Conservation (phyloP, 2,888 invertebrate species). For the Steinernema scapterisci region DNA sequence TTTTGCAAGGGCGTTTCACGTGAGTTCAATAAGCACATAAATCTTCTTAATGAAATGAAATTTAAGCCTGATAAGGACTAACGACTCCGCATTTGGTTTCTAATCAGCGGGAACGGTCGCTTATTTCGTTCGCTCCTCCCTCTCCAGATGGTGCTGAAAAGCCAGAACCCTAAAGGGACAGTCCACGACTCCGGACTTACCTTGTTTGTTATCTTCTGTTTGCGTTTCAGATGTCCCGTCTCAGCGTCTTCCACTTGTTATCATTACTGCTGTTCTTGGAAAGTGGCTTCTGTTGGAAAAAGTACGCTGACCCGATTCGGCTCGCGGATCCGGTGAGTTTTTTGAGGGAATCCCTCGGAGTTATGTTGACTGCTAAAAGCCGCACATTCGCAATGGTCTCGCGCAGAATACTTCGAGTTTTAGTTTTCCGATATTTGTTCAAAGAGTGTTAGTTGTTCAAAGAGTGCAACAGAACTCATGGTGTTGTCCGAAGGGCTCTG, state of each 20-base stretch:
- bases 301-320: neutral
- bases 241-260: neutral
- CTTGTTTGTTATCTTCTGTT: neutral
- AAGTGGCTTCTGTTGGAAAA: neutral
- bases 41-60: neutral
- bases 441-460: too few relatives aligned
- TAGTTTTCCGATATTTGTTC: too few relatives aligned
- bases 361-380: too few relatives aligned
- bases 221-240: conserved; percentile 1
- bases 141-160: neutral
- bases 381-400: too few relatives aligned
- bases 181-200: neutral
- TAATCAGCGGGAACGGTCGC: neutral
- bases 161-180: neutral
- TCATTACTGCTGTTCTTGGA: neutral
- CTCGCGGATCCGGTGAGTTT: neutral
- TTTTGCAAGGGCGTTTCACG: neutral
- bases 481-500: too few relatives aligned
- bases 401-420: too few relatives aligned
- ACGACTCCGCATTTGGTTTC: conserved; percentile 14
- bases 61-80: neutral
- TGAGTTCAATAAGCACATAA: too few relatives aligned
- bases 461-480: too few relatives aligned
- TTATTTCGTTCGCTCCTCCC: neutral
- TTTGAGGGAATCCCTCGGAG: too few relatives aligned